Conservation (phyloP, 1,140 invertebrate genomes). For the Daktulosphaira vitifoliae region DNA sequence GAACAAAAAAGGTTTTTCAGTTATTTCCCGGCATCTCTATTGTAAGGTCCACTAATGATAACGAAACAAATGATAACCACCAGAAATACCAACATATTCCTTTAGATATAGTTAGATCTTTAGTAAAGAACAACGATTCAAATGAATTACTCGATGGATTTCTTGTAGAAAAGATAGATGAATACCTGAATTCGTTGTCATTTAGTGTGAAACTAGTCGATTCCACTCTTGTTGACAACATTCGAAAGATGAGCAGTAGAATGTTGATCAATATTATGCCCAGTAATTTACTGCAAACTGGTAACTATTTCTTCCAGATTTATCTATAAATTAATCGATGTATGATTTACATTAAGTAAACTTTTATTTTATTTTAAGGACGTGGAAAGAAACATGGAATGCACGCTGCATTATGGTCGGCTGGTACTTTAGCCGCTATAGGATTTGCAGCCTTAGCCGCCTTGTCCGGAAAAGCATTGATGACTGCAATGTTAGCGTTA, state of each 20-base stretch:
- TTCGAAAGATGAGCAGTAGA: slow-evolving; percentile 13
- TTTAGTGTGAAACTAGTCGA: slow-evolving; percentile 63
- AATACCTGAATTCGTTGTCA: slow-evolving; percentile 61
- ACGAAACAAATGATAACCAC: not conserved
- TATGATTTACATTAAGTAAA: too few relatives aligned
- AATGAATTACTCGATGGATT: slow-evolving; percentile 34
- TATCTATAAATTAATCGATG: too few relatives aligned
- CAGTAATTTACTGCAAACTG: not conserved
- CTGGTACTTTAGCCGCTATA: slow-evolving; percentile 59
- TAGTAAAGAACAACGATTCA: slow-evolving; percentile 28
- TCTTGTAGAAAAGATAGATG: slow-evolving; percentile 45
- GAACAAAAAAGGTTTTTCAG: slow-evolving; percentile 51
- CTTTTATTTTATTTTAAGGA: slow-evolving; percentile 21
- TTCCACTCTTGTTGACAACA: slow-evolving; percentile 52
- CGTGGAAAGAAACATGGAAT: slow-evolving; percentile 36
- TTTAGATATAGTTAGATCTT: slow-evolving; percentile 20
- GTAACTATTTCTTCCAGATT: slow-evolving; percentile 1
- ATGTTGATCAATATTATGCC: slow-evolving; percentile 8
- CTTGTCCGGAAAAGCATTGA: slow-evolving; percentile 69
- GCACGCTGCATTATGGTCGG: slow-evolving; percentile 48
- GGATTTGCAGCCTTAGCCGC: slow-evolving; percentile 63
- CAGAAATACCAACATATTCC: slow-evolving; percentile 5
- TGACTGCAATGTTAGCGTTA: slow-evolving; percentile 69
- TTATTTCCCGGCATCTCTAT: slow-evolving; percentile 47
- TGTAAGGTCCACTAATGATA: not conserved